Percentiles rank a stretch among this genome's conserved stretches.
Conservation (phyloP, 2,888 invertebrate genomes). For the Pelosia muscerda region DNA sequence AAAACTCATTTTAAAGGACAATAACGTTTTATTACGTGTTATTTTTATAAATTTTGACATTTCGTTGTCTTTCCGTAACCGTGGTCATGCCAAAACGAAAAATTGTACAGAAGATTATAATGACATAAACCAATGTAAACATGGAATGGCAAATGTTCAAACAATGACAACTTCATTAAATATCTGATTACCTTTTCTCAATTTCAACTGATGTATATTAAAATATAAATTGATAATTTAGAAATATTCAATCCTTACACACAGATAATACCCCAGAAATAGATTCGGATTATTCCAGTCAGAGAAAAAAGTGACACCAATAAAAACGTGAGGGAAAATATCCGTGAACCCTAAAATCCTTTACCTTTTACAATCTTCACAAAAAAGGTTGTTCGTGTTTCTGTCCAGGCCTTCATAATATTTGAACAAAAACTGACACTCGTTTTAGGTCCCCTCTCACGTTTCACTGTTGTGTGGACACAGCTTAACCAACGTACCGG, state of each 20-base stretch:
- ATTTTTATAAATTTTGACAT: not conserved
- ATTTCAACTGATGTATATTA: not conserved
- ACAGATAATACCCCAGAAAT: slow-evolving; percentile 38
- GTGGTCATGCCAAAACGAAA: not conserved
- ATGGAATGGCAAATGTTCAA: not conserved
- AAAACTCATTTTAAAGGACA: not conserved
- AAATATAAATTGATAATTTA: not conserved
- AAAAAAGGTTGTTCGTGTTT: slow-evolving; percentile 49
- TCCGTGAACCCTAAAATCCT: slow-evolving; percentile 45
- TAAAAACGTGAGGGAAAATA: slow-evolving; percentile 50
- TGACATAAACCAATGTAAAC: no score
- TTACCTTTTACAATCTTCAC: slow-evolving; percentile 47
- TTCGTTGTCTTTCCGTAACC: not conserved
- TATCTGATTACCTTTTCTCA: not conserved
- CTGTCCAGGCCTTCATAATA: slow-evolving; percentile 41
- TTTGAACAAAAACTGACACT: slow-evolving; percentile 49
- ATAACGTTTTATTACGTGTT: not conserved
- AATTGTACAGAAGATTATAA: not conserved
- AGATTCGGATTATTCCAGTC: slow-evolving; percentile 39
- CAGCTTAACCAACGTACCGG: slow-evolving; percentile 52
- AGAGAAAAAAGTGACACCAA: slow-evolving; percentile 43
- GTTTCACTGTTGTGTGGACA: slow-evolving; percentile 51
- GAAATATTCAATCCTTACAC: slow-evolving; percentile 22
- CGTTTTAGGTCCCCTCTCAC: slow-evolving; percentile 61
- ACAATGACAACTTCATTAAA: not conserved